Percentiles rank a stretch among this genome's conserved stretches.
Conservation (phyloP, 2,113 vertebrate species). For the Casuarius casuarius region DNA sequence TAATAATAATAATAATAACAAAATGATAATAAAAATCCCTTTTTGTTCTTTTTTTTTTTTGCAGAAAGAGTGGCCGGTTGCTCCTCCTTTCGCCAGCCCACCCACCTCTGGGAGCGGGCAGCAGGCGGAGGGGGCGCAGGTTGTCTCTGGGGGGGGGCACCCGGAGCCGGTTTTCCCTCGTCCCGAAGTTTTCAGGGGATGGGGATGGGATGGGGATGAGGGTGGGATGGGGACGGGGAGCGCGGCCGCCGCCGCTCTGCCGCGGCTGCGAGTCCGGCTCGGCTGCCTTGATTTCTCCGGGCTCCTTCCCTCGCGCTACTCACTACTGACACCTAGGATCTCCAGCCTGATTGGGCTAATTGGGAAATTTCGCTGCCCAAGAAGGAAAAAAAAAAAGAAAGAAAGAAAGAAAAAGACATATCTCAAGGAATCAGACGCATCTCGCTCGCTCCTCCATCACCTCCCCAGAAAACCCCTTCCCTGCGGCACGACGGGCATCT, state of each 20-base stretch:
- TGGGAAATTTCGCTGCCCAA: slow-evolving; percentile 61
- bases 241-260: slow-evolving; percentile 38
- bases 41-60: background rate
- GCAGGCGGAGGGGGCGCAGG: background rate
- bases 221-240: background rate
- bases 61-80: background rate
- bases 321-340: slow-evolving; percentile 77
- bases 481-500: background rate
- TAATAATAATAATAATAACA: background rate
- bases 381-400: background rate
- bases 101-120: slow-evolving; percentile 25
- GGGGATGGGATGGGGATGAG: background rate
- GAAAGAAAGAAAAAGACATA: background rate
- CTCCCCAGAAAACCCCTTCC: background rate
- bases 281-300: slow-evolving; percentile 71
- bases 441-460: background rate
- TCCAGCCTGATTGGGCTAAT: slow-evolving; percentile 79
- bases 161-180: background rate
- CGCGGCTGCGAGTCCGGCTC: slow-evolving; percentile 64
- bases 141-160: background rate
- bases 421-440: background rate
- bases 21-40: background rate
- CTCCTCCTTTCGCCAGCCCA: slow-evolving; percentile 53
- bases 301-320: slow-evolving; percentile 56
- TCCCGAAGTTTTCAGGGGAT: background rate